These are phyloP conservation scores for Sebastes itinus DNA, from an alignment of 2,797 vertebrate species.

Conservation along the genomic window DNA sequence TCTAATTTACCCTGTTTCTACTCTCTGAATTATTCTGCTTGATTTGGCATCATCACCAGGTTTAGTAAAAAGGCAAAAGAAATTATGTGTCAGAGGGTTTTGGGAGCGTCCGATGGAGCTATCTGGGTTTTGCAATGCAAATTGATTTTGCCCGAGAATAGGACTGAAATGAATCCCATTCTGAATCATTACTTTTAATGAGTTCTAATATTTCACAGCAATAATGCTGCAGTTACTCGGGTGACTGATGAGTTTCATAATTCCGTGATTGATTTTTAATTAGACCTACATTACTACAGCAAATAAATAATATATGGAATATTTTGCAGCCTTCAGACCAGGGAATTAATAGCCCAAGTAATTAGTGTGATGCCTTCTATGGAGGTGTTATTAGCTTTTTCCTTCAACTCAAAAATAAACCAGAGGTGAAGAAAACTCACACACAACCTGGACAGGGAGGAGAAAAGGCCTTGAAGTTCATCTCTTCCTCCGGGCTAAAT, in stretches of 20 bases:
- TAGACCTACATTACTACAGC: slow-evolving; percentile 51
- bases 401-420: slow-evolving; percentile 4
- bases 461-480: slow-evolving; percentile 21
- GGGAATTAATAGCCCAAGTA: slow-evolving; percentile 21
- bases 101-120: neutral
- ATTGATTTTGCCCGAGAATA: slow-evolving; percentile 52
- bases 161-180: slow-evolving; percentile 58
- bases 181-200: slow-evolving; percentile 72
- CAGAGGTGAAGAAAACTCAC: neutral
- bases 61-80: neutral
- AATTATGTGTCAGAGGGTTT: neutral
- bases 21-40: slow-evolving; percentile 21
- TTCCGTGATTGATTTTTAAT: slow-evolving; percentile 66
- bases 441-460: slow-evolving; percentile 6
- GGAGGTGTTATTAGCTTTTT: slow-evolving; percentile 8
- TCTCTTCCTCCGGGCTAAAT: slow-evolving; percentile 31
- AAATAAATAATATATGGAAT: slow-evolving; percentile 51
- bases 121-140: slow-evolving; percentile 49
- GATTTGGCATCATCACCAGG: slow-evolving; percentile 14
- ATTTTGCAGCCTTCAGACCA: slow-evolving; percentile 33
- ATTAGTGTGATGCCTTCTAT: slow-evolving; percentile 1
- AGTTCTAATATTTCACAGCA: slow-evolving; percentile 66
- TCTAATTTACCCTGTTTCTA: neutral
- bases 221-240: slow-evolving; percentile 38
- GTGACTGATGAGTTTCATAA: slow-evolving; percentile 62